Base-by-base conservation (phyloP, 2,113 vertebrate species). In the Chlorodrepanis virens region DNA sequence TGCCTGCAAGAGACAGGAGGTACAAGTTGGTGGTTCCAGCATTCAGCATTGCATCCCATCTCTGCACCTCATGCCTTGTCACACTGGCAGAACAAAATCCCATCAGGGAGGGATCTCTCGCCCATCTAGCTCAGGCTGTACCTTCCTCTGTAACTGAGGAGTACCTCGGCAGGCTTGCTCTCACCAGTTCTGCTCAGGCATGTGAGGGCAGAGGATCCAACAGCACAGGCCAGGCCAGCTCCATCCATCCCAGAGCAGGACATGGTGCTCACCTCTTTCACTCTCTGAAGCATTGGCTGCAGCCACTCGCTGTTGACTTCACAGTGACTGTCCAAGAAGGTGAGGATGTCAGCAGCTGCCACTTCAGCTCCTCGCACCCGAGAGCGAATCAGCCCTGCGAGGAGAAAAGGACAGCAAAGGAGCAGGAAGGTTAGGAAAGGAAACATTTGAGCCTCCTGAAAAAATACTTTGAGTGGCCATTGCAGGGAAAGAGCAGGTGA, bases 241-340 rank as follows among this genome's bases (percentile, higher is more conserved):
- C 45, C 54, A 23, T 4, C 40, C 47, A 44, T 42, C 45, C 35
- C n/a, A 20, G 84, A 22, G 5, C 1, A 3, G 31, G 5, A 53
- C 27, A 15, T 1, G 10, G 15, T 31, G 69, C 97, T 94, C 97
- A 99, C 99, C 98, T 99, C 99, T 95, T 99, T 99, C 49, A 99
- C 99, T 74, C 99, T 97, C 97, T 99, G 99, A 83, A 99, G 98
- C 98, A 99, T 98, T 15, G 99, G 99, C 98, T 99, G 99, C 76
- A 99, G 98, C 99, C 99, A 99, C 88, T 99, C 99, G 0, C 96
- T 96, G 97, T 99, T 99, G 89, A 99, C 99, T 93, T 99, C 99
- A 40, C 99, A 99, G 98, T 99, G 99, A 92, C 99, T 99, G 96
- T 99, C 99, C 97, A 99, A 87, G 96, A 99, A 99, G 69, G 99